Base-by-base conservation (phyloP, 2,797 vertebrate species). In the Acanthis flammea region DNA sequence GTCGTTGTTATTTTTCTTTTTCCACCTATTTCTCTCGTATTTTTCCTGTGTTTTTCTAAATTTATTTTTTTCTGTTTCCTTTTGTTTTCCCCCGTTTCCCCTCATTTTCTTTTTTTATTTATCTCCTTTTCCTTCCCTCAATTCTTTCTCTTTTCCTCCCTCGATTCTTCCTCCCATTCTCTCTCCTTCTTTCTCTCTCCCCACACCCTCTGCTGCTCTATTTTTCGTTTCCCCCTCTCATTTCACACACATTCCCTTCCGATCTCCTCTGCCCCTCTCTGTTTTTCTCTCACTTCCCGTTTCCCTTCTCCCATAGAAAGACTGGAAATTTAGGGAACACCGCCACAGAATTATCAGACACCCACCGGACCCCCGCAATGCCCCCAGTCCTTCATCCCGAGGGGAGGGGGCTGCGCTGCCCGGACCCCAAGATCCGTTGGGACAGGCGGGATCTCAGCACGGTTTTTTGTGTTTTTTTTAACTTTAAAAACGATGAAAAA, bases 81-180 rank as follows among this genome's bases (percentile, higher is more conserved):
- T 67, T 30, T 41, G 3, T 17, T 23, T 0, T 0, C 11, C 5
- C 3, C 2, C 16, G 2, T 21, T 45, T 76, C 1, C 4, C 4
- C 4, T n/a, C 0, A 4, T 45, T 58, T 33, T 19, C 5, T 24
- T 21, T 25, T 73, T 30, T 66, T 7, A 12, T 48, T 37, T n/a
- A 3, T 5, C 22, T 9, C 30, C 3, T 45, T 39, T 45, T 12
- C 2, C 11, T 8, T 12, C 42, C 25, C 19, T 42, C 70, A 28
- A 1, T 48, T n/a, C 3, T 31, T 68, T 31, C 10, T 30, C 7
- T 58, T 35, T n/a, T 3, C 13, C 9, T 42, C 37, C 24, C 12
- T 7, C 10, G 1, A 19, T 37, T 33, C 6, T 35, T 68, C 15
- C 18, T 24, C 30, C 25, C 7, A 21, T 41, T 27, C 10, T 12